Percentiles rank a stretch among this genome's conserved stretches.
Evolutionary conservation across 1,140 invertebrate genomes (phyloP).

Genomic region (Heliconius eleuchia): DNA sequence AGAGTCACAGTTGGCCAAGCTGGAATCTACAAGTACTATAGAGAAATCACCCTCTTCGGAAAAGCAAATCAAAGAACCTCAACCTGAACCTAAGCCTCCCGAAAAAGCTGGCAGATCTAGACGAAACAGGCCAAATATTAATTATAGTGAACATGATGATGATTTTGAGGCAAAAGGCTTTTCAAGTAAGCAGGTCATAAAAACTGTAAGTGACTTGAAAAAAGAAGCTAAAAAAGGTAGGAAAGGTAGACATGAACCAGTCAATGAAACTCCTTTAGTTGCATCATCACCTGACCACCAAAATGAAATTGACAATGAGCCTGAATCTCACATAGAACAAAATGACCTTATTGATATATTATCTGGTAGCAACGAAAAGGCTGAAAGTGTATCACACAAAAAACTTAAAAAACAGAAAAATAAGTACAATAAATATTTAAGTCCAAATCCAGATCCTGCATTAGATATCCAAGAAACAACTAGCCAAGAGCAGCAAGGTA

Average conservation of each 20-base stretch:
- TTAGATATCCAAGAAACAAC: constrained; percentile 32
- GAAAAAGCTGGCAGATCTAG: constrained; percentile 70
- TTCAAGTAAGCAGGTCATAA: constrained; percentile 57
- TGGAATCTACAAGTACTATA: constrained; percentile 58
- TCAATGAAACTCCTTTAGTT: constrained; percentile 34
- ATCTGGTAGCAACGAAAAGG: constrained; percentile 52
- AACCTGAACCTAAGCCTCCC: constrained; percentile 71
- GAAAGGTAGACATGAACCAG: constrained; percentile 55
- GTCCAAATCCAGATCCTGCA: constrained; percentile 40
- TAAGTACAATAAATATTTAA: constrained; percentile 60
- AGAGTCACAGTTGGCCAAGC: constrained; percentile 66
- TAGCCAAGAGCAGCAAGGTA: constrained; percentile 28
- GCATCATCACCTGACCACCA: constrained; percentile 40
- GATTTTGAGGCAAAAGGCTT: constrained; percentile 55
- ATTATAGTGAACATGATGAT: constrained; percentile 81
- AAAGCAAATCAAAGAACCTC: constrained; percentile 60
- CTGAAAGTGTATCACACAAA: constrained; percentile 50
- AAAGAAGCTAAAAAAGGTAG: constrained; percentile 65
- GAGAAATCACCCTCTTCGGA: constrained; percentile 58
- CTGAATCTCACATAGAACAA: constrained; percentile 58
- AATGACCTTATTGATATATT: constrained; percentile 68
- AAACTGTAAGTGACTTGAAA: constrained; percentile 70
- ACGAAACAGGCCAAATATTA: constrained; percentile 78
- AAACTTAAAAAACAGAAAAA: constrained; percentile 68
- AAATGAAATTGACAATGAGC: constrained; percentile 48